Base-by-base conservation (phyloP, 2,888 invertebrate species). In the Trisateles emortualis region DNA sequence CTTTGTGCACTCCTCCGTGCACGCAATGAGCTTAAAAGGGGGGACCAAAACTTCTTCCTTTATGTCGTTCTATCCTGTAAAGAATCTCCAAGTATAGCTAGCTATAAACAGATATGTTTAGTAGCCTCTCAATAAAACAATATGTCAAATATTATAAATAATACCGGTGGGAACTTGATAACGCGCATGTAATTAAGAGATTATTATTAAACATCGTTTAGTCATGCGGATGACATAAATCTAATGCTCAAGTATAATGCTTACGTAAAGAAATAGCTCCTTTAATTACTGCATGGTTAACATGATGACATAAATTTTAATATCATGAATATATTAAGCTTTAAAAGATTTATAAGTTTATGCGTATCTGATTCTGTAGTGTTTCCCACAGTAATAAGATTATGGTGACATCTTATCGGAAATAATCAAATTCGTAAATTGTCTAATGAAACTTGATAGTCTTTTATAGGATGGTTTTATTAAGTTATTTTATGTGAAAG, bases 141-240 rank as follows among this genome's bases (percentile, higher is more conserved):
- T 5, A 3, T 19, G 19, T 19, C 19, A 19, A 19, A 19, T n/a
- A n/a, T n/a, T n/a, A 61, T 49, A 55, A 53, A 13, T 49, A 29
- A 40, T 41, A 42, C 16, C 40, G 35, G 14, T 38, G 35, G 61
- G 61, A 68, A 64, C 59, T 64, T 55, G 63, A 72, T 73, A 76
- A 39, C 39, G 36, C 17, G 52, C 39, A 54, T 49, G 52, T 64
- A 61, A 61, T 68, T 78, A 80, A 76, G 76, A 75, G 75, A 78
- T 79, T 78, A 81, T 78, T 72, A 76, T 65, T 71, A 72, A 71
- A 73, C 59, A 67, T 81, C 75, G 79, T 81, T 79, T 77, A 70
- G 64, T 64, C 58, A 68, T 74, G 69, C 84, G 83, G 81, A 81
- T 78, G 78, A 74, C 79, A 82, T 85, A 81, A 84, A 84, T 85